Conservation (phyloP, 2,888 invertebrate species). For the Conchocele bisecta region DNA sequence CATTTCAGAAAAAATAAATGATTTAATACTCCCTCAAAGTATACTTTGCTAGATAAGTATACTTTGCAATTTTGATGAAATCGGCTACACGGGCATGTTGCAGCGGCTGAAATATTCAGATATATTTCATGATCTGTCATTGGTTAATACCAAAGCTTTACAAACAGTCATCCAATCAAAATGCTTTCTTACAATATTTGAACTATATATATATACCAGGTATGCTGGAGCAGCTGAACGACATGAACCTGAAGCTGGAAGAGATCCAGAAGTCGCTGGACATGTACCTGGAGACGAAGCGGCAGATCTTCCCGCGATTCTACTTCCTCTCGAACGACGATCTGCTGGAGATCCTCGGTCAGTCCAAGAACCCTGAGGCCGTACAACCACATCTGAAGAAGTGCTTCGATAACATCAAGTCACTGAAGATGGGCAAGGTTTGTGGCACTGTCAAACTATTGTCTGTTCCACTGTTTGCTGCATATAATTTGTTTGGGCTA, state of each 20-base stretch:
- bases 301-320: constrained; percentile 93
- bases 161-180: too few relatives aligned
- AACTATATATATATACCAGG: too few relatives aligned
- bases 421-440: constrained; percentile 82
- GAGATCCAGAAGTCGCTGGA: constrained; percentile 92
- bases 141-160: too few relatives aligned
- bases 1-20: too few relatives aligned
- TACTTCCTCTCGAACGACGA: constrained; percentile 93
- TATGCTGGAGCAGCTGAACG: constrained; percentile 87
- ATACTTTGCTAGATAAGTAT: too few relatives aligned
- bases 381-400: constrained; percentile 94
- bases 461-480: not conserved
- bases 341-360: constrained; percentile 92
- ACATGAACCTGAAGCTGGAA: constrained; percentile 90
- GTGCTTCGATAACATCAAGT: constrained; percentile 92
- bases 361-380: constrained; percentile 91
- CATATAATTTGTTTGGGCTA: too few relatives aligned
- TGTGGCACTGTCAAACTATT: not conserved
- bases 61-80: too few relatives aligned
- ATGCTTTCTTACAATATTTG: too few relatives aligned
- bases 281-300: constrained; percentile 93
- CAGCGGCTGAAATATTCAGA: too few relatives aligned
- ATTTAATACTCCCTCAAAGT: too few relatives aligned
- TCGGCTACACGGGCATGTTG: too few relatives aligned
- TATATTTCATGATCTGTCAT: too few relatives aligned